A percentile compares a stretch with the other conserved stretches of the same genome.
Evolutionary conservation across 2,113 vertebrate species (phyloP).

Genomic region (Hipposideros armiger): DNA sequence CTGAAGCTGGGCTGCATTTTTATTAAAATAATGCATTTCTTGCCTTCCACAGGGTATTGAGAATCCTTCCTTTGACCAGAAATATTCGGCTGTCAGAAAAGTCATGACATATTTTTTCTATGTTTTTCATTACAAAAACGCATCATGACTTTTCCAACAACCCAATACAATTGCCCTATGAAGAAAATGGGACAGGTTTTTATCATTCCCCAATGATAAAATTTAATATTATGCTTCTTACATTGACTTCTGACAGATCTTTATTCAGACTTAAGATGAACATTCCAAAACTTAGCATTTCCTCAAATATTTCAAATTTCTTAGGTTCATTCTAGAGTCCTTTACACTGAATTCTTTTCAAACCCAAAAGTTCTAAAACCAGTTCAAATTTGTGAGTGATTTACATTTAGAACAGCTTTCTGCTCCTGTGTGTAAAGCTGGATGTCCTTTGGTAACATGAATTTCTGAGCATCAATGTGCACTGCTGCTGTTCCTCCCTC

Average conservation of each 20-base stretch:
- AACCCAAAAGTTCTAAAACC: neutral
- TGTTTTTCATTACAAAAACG: too few relatives aligned
- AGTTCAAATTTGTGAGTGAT: neutral
- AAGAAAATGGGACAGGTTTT: neutral
- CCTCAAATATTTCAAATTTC: neutral
- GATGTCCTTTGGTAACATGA: neutral
- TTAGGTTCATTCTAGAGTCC: neutral
- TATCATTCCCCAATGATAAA: neutral
- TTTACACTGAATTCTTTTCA: neutral
- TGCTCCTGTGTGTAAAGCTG: neutral
- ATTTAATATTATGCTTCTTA: neutral
- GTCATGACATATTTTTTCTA: too few relatives aligned
- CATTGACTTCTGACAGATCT: neutral
- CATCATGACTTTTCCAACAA: too few relatives aligned
- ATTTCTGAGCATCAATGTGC: neutral
- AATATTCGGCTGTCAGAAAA: neutral
- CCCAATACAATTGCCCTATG: neutral
- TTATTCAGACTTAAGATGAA: neutral
- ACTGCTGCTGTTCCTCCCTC: neutral
- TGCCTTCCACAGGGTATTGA: neutral
- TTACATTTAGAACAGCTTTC: neutral
- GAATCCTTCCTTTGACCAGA: neutral
- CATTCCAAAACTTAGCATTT: neutral
- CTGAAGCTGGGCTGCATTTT: neutral
- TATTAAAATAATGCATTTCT: neutral